Evolutionary conservation across 2,888 invertebrate genomes (phyloP), one percentile per base, ranked within the genome.

Genomic region (Mellilla xanthometata): DNA sequence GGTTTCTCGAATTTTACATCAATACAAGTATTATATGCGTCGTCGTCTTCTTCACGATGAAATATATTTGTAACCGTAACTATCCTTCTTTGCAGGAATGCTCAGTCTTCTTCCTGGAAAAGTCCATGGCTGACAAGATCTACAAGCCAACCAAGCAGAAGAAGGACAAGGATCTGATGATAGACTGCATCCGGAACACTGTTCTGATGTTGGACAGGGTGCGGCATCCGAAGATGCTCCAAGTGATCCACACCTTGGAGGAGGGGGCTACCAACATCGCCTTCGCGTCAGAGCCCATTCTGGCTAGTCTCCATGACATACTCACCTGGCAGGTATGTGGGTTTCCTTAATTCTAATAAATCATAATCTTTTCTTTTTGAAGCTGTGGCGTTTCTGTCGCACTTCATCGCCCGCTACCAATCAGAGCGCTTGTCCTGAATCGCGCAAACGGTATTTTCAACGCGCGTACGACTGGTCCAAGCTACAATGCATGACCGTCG

Each of bases 101-200:
- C 53, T 97, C 98, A 0, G 94, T 98, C 54, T 98, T 98, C 85
- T 91, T 97, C 43, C 97, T 98, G 78, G 98, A 98, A 82, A 98
- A 98, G 79, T 94, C 95, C 55, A 93, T 95, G 42, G 97, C 96
- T 0, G 98, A 98, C 70, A 98, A 97, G 75, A 87, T 98, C 28
- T 96, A 96, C 87, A 98, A 97, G 70, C 97, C 97, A 2, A 95
- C 97, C 62, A 96, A 97, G 75, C 35, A 46, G 13, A 46, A 46
- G 9, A 39, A 26, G n/a, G 33, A 38, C 2, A 42, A 42, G 11
- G 98, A 98, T 72, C 94, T 94, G n/a, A 95, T 98, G 62, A 93
- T 97, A 4, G 98, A 98, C 71, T 93, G 96, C 43, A 89, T 98
- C 39, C 91, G 96, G 23, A 92, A 92, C 49, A 95, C 96, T 49